These are phyloP conservation scores for Australoheros facetus DNA, from an alignment of 2,797 vertebrate species.

Conservation along the genomic window DNA sequence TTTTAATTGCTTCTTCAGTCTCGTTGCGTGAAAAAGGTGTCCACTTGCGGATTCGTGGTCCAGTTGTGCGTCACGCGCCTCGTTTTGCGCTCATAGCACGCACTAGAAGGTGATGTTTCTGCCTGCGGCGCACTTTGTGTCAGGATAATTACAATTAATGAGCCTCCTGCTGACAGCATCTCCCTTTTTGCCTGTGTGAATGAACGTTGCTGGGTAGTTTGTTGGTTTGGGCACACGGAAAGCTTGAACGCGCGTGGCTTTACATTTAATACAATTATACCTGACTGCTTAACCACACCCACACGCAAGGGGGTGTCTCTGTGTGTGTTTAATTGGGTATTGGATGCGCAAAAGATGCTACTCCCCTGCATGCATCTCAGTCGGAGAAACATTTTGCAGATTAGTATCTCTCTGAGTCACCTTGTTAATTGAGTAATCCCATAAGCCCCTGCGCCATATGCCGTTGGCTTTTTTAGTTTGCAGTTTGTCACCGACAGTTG, in stretches of 20 bases:
- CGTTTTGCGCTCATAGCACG: slow-evolving; percentile 30
- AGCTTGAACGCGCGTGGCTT: background rate
- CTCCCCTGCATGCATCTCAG: slow-evolving; percentile 26
- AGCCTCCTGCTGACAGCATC: slow-evolving; percentile 19
- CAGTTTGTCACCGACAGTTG: slow-evolving; percentile 58
- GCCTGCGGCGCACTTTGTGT: slow-evolving; percentile 37
- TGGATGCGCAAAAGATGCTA: slow-evolving; percentile 14
- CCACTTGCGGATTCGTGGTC: slow-evolving; percentile 4
- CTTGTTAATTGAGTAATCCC: slow-evolving; percentile 85
- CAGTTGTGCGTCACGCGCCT: slow-evolving; percentile 20
- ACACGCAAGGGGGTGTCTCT: background rate
- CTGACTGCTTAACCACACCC: slow-evolving; percentile 28
- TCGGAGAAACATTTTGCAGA: slow-evolving; percentile 66
- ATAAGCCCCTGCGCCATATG: slow-evolving; percentile 87
- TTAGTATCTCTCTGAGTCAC: slow-evolving; percentile 80
- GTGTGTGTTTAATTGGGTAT: slow-evolving; percentile 55
- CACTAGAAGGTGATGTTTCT: slow-evolving; percentile 7
- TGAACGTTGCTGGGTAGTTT: background rate
- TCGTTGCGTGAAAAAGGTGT: background rate
- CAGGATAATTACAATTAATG: slow-evolving; percentile 40
- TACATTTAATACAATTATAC: slow-evolving; percentile 48
- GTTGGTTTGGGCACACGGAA: background rate
- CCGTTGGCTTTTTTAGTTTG: slow-evolving; percentile 76
- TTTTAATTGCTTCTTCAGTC: background rate
- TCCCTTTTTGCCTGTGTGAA: background rate